phyloP scores from a whole-genome alignment of 2,113 vertebrate species.

The Clarias batrachus region DNA sequence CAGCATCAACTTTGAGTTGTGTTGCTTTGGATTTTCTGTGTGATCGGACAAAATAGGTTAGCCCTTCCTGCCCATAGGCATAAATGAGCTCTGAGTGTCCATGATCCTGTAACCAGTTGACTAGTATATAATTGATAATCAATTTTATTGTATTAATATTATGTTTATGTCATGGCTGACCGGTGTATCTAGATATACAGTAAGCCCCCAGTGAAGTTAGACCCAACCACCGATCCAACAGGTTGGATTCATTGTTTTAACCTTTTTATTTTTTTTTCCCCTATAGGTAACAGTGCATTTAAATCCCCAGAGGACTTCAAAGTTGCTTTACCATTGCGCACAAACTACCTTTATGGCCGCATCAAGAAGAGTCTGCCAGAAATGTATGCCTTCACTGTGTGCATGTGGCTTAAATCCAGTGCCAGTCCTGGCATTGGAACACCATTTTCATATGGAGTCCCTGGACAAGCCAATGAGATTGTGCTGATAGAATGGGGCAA shows the following conservation, averaged over 20 bases:
- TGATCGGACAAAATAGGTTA: no score
- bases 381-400: constrained; percentile 94
- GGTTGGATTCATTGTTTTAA: not conserved
- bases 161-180: no score
- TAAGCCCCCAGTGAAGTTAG: no score
- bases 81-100: no score
- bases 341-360: constrained; percentile 94
- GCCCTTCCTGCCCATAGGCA: no score
- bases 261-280: not conserved
- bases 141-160: no score
- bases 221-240: not conserved
- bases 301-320: constrained; percentile 96
- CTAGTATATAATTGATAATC: no score
- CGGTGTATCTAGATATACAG: not conserved
- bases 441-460: constrained; percentile 93
- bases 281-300: constrained; percentile 87
- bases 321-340: constrained; percentile 90
- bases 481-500: constrained; percentile 98
- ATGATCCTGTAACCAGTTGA: no score
- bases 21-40: no score
- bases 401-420: constrained; percentile 94
- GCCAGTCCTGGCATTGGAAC: constrained; percentile 92
- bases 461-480: constrained; percentile 95
- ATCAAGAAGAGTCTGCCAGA: constrained; percentile 95
- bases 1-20: no score